These are phyloP conservation scores for Mallotus villosus DNA, from an alignment of 2,797 vertebrate genomes.

Conservation along the genomic window DNA sequence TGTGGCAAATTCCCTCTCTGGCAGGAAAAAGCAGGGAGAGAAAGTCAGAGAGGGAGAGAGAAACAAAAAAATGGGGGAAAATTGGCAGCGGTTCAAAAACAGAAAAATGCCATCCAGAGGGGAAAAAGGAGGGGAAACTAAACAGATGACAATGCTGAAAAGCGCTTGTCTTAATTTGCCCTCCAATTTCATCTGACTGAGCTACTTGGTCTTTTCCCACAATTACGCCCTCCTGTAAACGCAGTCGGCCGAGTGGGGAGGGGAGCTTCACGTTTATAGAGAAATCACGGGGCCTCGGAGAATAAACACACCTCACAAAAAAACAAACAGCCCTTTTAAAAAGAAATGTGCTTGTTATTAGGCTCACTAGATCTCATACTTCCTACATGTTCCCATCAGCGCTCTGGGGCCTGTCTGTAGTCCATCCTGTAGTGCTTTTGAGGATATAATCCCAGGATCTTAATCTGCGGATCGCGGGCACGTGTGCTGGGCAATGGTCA, in stretches of 20 bases:
- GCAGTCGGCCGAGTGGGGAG: slow-evolving; percentile 31
- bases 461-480: slow-evolving; percentile 52
- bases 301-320: slow-evolving; percentile 41
- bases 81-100: neutral
- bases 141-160: slow-evolving; percentile 44
- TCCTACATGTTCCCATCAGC: slow-evolving; percentile 32
- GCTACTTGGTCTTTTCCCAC: slow-evolving; percentile 43
- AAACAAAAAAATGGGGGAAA: neutral
- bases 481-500: slow-evolving; percentile 20
- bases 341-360: slow-evolving; percentile 47
- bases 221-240: slow-evolving; percentile 51
- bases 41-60: neutral
- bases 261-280: slow-evolving; percentile 46
- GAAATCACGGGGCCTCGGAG: slow-evolving; percentile 35
- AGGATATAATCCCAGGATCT: slow-evolving; percentile 60
- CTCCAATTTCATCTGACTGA: slow-evolving; percentile 50
- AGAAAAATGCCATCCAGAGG: slow-evolving; percentile 33
- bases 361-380: slow-evolving; percentile 29
- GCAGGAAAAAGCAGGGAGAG: neutral
- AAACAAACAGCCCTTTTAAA: slow-evolving; percentile 34
- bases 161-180: slow-evolving; percentile 23
- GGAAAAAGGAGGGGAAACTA: slow-evolving; percentile 18
- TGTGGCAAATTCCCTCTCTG: neutral
- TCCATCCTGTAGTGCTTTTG: slow-evolving; percentile 40
- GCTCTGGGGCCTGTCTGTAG: slow-evolving; percentile 29